Base-by-base conservation (phyloP, 30 jellyfish, hydroid and myxozoan genomes). In the Aurelia coerulea region DNA sequence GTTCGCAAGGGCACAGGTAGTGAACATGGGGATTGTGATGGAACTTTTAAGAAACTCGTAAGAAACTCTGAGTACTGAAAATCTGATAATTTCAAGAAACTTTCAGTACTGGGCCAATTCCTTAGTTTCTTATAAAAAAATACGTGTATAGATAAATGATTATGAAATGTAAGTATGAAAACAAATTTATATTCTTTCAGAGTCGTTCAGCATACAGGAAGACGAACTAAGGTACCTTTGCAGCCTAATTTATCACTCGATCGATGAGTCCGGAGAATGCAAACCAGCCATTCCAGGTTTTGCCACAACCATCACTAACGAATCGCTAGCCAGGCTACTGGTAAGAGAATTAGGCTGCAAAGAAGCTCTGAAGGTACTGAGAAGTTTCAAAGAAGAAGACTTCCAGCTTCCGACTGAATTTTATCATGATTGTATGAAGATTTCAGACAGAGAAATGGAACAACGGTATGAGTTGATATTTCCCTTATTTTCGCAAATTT, bases 261-360 rank as follows among this genome's bases (percentile, higher is more conserved):
- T 68, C 14, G 88, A 65, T n/a, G 76, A 33, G 33, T 53, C 76
- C 17, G 23, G 29, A 32, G 52, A 74, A 10, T 84, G 93, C 73
- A 32, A 18, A 58, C 88, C 93, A 59, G 93, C 93, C 34, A 59
- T 84, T 73, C 88, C 93, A 35, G 82, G 59, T 50, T 84, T 84
- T 50, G 72, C 82, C 12, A 81, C 88, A 49, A 73, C 84, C 78
- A 84, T 73, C 51, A 84, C 16, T 65, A 63, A 64, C 58, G 93
- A 72, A 73, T 73, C 83, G 1, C 11, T 84, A 56, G 93, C 93
- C 2, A 73, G 88, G 68, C 64, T 84, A 10, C 87, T 84, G 15
- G 88, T 84, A 13, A 77, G 83, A 65, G 93, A 84, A 64, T 74
- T 84, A 64, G 93, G 93, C 16, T 68, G 78, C 18, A 62, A 53